Conservation (phyloP, 2,113 vertebrate genomes). For the Furnarius figulus region DNA sequence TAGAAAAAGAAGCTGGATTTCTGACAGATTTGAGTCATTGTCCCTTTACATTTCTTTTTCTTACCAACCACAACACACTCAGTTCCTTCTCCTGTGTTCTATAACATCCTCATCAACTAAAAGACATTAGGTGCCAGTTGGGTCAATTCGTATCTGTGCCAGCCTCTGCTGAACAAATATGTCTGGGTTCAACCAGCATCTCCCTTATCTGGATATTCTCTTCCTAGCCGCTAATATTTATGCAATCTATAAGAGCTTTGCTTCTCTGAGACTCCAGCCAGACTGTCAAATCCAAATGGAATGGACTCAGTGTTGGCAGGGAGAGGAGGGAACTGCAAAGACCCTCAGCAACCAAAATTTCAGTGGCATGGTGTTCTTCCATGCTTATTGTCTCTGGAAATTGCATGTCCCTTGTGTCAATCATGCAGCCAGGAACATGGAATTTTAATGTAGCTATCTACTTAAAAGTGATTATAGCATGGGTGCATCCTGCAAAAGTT, state of each 20-base stretch:
- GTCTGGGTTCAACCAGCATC: background rate
- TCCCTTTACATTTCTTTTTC: background rate
- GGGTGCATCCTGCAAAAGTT: background rate
- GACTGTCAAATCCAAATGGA: background rate
- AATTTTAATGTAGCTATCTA: background rate
- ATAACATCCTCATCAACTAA: background rate
- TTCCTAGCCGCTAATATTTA: background rate
- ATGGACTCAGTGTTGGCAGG: background rate
- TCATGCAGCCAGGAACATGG: background rate
- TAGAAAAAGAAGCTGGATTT: background rate
- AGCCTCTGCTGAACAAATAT: background rate
- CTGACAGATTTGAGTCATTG: background rate
- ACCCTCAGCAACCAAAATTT: background rate
- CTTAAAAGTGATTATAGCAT: background rate
- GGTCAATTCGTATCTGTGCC: background rate
- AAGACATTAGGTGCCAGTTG: background rate
- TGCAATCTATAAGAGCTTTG: background rate
- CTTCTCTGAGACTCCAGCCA: background rate
- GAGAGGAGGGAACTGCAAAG: background rate
- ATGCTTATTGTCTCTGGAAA: background rate
- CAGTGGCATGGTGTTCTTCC: background rate
- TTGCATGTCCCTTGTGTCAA: background rate
- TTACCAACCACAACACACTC: background rate
- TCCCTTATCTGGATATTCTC: background rate
- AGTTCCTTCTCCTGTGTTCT: background rate